Evolutionary conservation across 2,888 invertebrate species (phyloP).

Genomic region (Hydriomena furcata): DNA sequence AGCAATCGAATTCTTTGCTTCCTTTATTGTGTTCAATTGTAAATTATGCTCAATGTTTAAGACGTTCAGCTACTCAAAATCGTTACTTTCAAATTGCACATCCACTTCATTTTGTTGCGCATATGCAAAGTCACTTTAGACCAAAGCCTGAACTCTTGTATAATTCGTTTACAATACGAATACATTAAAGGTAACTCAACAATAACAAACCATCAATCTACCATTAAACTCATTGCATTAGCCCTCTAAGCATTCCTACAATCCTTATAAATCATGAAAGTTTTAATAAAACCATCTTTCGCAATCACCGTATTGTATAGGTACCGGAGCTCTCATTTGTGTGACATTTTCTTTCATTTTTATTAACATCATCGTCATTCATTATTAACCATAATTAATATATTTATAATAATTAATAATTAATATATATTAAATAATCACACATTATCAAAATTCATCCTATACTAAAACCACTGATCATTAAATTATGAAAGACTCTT

Average conservation of each 20-base stretch:
- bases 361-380: constrained; percentile 4
- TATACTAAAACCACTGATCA: constrained; percentile 33
- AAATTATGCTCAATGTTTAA: constrained; percentile 71
- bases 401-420: too few species aligned
- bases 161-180: constrained; percentile 8
- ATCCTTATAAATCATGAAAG: constrained; percentile 9
- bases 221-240: constrained; percentile 24
- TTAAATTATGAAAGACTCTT: constrained; percentile 34
- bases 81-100: constrained; percentile 32
- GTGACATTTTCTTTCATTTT: constrained; percentile 21
- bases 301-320: neutral
- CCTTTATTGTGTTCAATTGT: constrained; percentile 76
- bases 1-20: constrained; percentile 61
- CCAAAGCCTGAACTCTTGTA: constrained; percentile 13
- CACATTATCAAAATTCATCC: constrained; percentile 30
- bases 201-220: constrained; percentile 25
- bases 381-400: constrained; percentile 29
- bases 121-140: constrained; percentile 11
- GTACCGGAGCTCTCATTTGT: constrained; percentile 12
- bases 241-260: constrained; percentile 28
- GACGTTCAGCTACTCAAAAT: constrained; percentile 47
- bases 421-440: neutral
- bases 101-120: constrained; percentile 26
- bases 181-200: constrained; percentile 19
- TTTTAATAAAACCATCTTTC: neutral